Evolutionary conservation across 37 sponge, comb jelly and placozoan species (phyloP).

Genomic region (Axinella damicornis): DNA sequence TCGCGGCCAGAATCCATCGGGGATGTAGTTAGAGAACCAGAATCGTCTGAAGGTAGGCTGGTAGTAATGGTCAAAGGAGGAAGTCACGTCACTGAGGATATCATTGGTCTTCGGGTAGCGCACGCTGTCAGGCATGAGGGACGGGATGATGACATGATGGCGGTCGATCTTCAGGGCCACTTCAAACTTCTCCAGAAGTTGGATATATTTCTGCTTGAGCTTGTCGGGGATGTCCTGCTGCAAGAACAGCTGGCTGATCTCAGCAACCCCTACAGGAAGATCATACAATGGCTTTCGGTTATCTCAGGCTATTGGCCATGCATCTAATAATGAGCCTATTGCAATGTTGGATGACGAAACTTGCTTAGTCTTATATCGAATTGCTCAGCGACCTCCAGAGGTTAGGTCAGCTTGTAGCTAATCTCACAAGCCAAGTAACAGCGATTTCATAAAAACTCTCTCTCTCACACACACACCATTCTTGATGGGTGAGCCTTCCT

Average conservation of each 20-base stretch:
- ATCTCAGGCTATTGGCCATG: too few relatives aligned
- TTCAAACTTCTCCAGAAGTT: constrained; percentile 86
- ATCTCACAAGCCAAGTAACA: too few relatives aligned
- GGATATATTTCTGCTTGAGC: constrained; percentile 59
- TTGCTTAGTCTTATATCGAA: too few relatives aligned
- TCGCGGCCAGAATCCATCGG: constrained; percentile 92
- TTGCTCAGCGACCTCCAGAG: too few relatives aligned
- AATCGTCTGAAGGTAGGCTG: constrained; percentile 59
- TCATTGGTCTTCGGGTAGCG: constrained; percentile 53
- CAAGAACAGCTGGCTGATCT: constrained; percentile 49
- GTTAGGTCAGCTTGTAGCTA: too few relatives aligned
- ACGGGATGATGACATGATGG: constrained; percentile 83
- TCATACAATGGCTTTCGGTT: too few relatives aligned
- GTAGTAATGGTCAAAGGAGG: not conserved
- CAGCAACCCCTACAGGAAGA: constrained; percentile 51
- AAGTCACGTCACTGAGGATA: constrained; percentile 13
- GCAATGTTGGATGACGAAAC: too few relatives aligned
- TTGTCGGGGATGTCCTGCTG: constrained; percentile 20
- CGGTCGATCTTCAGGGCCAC: constrained; percentile 70
- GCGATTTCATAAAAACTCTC: too few relatives aligned
- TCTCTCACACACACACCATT: constrained; percentile 70
- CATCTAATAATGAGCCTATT: too few relatives aligned
- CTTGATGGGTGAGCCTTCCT: constrained; percentile 23
- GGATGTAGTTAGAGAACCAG: constrained; percentile 81
- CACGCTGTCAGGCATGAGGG: constrained; percentile 59